phyloP scores from a whole-genome alignment of 2,888 invertebrate genomes.

The Acleris cristana region DNA sequence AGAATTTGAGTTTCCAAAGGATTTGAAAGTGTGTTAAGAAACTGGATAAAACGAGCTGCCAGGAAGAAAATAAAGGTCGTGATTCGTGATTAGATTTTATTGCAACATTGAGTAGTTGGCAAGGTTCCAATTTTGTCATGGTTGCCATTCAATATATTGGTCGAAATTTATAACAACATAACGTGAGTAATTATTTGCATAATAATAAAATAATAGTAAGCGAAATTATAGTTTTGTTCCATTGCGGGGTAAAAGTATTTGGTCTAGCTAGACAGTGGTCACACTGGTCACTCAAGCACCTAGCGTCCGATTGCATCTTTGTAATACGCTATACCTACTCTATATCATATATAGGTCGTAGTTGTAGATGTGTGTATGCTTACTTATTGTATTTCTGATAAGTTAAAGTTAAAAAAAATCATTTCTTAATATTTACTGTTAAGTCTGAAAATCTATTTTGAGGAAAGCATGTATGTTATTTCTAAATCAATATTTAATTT shows the following conservation, averaged over 20 bases:
- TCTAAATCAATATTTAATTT: constrained; percentile 6
- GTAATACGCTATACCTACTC: constrained; percentile 12
- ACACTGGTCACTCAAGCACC: background rate
- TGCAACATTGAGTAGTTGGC: no score
- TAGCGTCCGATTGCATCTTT: background rate
- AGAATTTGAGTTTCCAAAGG: no score
- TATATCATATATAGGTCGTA: constrained; percentile 13
- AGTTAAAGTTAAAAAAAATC: constrained; percentile 7
- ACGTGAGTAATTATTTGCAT: no score
- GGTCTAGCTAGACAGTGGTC: background rate
- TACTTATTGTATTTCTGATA: constrained; percentile 11
- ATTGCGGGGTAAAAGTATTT: background rate
- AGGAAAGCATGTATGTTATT: constrained; percentile 12
- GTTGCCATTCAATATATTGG: no score
- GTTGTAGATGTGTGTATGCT: constrained; percentile 18
- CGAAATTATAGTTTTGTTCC: background rate
- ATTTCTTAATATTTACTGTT: constrained; percentile 23
- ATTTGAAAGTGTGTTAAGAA: no score
- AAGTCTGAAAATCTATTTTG: constrained; percentile 22
- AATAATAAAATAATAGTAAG: background rate
- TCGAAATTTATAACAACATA: no score
- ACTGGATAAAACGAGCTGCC: no score
- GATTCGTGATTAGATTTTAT: no score
- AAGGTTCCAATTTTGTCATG: no score
- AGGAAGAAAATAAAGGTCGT: no score